Conservation (phyloP, 2,113 vertebrate species). For the Aptenodytes patagonicus region DNA sequence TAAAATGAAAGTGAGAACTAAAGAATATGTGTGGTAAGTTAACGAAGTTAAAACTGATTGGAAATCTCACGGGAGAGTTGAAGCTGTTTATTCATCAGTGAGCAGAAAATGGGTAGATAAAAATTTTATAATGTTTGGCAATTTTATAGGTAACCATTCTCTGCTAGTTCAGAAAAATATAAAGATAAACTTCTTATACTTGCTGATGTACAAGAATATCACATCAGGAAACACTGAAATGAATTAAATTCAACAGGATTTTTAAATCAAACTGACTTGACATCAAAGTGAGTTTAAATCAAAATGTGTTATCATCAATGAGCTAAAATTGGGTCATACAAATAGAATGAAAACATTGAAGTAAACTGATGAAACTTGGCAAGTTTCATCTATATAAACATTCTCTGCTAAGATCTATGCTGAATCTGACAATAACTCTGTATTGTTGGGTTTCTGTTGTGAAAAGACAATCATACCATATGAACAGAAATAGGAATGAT, state of each 20-base stretch:
- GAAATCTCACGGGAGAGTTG: not conserved
- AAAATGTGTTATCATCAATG: constrained; percentile 61
- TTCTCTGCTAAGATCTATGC: constrained; percentile 14
- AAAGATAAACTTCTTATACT: not conserved
- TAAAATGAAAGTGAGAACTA: constrained; percentile 16
- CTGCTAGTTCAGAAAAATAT: not conserved
- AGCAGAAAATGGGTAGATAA: not conserved
- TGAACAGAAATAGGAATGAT: not conserved
- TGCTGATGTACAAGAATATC: constrained; percentile 20
- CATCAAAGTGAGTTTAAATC: constrained; percentile 68
- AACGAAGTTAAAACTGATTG: not conserved
- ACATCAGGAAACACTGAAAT: constrained; percentile 47
- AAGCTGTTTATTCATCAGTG: not conserved
- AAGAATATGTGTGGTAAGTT: not conserved
- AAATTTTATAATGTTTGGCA: not conserved
- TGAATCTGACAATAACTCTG: constrained; percentile 34
- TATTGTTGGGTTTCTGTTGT: not conserved
- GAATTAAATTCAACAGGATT: constrained; percentile 63
- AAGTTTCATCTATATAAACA: constrained; percentile 41
- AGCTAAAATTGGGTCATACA: constrained; percentile 62
- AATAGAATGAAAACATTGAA: constrained; percentile 51
- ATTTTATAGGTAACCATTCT: not conserved
- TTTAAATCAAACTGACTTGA: constrained; percentile 57
- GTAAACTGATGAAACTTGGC: constrained; percentile 46
- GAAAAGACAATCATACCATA: not conserved